Percentiles rank a stretch among this genome's conserved stretches.
Conservation (phyloP, 2,113 vertebrate species). For the Urocolius indicus region DNA sequence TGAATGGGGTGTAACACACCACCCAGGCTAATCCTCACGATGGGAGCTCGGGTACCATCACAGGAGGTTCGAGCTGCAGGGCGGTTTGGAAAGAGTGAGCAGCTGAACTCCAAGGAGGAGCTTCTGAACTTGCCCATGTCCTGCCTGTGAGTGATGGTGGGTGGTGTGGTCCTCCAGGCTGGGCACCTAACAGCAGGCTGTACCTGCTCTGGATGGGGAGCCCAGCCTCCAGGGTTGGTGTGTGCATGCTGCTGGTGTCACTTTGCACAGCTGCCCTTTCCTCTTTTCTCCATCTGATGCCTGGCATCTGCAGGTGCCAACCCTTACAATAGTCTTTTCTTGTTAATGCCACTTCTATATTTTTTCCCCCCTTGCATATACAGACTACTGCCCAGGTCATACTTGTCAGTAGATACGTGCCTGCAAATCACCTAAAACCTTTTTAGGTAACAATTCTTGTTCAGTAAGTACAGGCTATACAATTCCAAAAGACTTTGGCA, state of each 20-base stretch:
- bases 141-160: accelerated
- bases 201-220: accelerated
- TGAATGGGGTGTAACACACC: too few relatives aligned
- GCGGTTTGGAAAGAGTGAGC: neutral
- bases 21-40: neutral
- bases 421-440: neutral
- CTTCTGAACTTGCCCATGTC: neutral
- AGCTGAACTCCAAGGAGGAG: neutral
- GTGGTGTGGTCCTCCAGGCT: neutral
- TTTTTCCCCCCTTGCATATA: neutral
- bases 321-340: neutral
- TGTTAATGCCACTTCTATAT: neutral
- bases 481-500: conserved; percentile 2
- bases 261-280: neutral
- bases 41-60: neutral
- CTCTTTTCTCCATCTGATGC: accelerated
- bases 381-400: neutral
- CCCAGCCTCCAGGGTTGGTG: neutral
- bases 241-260: neutral
- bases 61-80: neutral
- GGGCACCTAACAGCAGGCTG: neutral
- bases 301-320: neutral
- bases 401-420: neutral
- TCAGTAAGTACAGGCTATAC: neutral
- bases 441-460: neutral